Percentiles rank a stretch among this genome's conserved stretches.
Conservation (phyloP, 2,113 vertebrate genomes). For the Poeciliopsis turrubarensis region DNA sequence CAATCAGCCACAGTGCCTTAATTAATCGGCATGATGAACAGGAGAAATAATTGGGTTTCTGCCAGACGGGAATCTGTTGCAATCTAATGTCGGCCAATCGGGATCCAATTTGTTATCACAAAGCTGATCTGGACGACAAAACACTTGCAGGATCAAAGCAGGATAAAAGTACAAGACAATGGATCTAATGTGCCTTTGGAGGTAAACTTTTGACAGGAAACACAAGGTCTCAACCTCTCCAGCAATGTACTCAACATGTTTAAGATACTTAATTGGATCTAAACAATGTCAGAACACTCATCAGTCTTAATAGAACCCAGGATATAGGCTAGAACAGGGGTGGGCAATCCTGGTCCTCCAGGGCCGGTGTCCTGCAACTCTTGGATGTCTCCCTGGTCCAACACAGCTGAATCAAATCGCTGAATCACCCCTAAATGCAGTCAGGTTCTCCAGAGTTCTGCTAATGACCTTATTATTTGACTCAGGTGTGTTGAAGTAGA, state of each 20-base stretch:
- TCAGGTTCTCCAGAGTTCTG: no score
- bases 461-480: no score
- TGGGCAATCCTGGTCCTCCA: no score
- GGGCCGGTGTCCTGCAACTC: no score
- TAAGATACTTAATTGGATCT: constrained; percentile 38
- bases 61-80: constrained; percentile 70
- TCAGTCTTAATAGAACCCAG: constrained; percentile 11
- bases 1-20: constrained; percentile 71
- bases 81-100: constrained; percentile 66
- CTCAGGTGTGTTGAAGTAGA: no score
- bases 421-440: no score
- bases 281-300: constrained; percentile 8
- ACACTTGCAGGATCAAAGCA: constrained; percentile 48
- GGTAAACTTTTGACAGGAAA: constrained; percentile 16
- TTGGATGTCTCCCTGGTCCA: no score
- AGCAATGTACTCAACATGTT: background rate
- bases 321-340: background rate
- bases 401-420: no score
- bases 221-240: constrained; percentile 5
- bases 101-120: constrained; percentile 52
- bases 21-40: constrained; percentile 74
- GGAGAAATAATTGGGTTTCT: constrained; percentile 76
- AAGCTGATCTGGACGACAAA: constrained; percentile 57
- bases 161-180: constrained; percentile 49
- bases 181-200: constrained; percentile 31